phyloP scores from a whole-genome alignment of 2,797 vertebrate genomes.

The Liasis olivaceus region DNA sequence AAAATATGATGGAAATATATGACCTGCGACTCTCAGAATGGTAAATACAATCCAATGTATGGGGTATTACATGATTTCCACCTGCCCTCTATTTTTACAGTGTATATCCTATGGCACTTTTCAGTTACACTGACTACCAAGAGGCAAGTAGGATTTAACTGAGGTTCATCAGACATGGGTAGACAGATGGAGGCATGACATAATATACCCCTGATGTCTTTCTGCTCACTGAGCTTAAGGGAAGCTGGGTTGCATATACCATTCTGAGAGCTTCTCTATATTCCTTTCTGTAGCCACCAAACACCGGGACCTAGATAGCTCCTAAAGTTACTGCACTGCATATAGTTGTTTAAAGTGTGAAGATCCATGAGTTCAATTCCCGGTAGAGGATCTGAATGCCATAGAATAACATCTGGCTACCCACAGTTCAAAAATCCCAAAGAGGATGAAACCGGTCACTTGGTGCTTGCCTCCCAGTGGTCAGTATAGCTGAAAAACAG shows the following conservation, averaged over 20 bases:
- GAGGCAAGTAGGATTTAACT: background rate
- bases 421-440: background rate
- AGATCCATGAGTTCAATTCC: background rate
- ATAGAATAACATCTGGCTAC: background rate
- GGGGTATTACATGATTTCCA: background rate
- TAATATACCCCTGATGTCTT: background rate
- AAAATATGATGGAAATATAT: conserved; percentile 27
- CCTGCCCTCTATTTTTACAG: background rate
- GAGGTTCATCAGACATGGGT: background rate
- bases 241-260: background rate
- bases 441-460: background rate
- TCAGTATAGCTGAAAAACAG: background rate
- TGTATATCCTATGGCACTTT: background rate
- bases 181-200: background rate
- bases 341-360: background rate
- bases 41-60: background rate
- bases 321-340: background rate
- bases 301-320: background rate
- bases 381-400: background rate
- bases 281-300: background rate
- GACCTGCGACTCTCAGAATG: conserved; percentile 1
- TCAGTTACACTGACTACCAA: background rate
- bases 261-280: background rate
- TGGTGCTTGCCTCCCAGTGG: background rate
- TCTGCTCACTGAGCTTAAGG: background rate